These are phyloP conservation scores for Sylvia atricapilla DNA, from an alignment of 2,113 vertebrate genomes.

Conservation along the genomic window DNA sequence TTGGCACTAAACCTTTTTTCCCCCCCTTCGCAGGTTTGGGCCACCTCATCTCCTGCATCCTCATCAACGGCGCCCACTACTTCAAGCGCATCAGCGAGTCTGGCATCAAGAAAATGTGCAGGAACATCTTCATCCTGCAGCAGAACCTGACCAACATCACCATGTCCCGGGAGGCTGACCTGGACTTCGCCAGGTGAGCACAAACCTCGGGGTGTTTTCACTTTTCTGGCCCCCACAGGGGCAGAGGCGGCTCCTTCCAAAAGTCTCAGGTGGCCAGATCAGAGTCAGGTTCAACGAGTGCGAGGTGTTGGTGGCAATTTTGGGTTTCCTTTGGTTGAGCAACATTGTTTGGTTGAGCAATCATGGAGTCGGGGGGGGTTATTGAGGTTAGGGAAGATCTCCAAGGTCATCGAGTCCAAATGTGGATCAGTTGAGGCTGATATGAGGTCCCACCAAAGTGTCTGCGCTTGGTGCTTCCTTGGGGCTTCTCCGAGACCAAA, in stretches of 20 bases:
- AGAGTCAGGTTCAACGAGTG: accelerated
- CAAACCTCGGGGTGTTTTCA: accelerated
- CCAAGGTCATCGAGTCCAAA: neutral
- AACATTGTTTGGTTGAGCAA: neutral
- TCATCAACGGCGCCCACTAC: conserved; percentile 98
- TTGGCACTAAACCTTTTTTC: neutral
- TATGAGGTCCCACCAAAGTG: neutral
- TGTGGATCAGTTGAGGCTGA: neutral
- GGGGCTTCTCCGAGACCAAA: neutral
- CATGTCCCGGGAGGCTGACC: conserved; percentile 96
- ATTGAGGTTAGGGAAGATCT: neutral
- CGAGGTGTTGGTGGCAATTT: accelerated
- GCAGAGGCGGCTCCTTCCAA: neutral
- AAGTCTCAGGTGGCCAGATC: accelerated
- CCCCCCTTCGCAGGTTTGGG: conserved; percentile 85
- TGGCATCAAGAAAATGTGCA: conserved; percentile 98
- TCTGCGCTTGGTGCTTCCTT: neutral
- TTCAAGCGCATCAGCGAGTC: conserved; percentile 98
- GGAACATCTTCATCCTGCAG: conserved; percentile 98
- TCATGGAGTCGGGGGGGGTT: neutral
- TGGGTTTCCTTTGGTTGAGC: neutral
- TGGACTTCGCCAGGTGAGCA: conserved; percentile 93
- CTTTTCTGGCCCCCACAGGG: accelerated
- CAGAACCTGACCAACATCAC: conserved; percentile 99
- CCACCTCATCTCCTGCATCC: conserved; percentile 96